phyloP scores from a whole-genome alignment of 2,797 vertebrate genomes.

The Clarias pachynema region DNA sequence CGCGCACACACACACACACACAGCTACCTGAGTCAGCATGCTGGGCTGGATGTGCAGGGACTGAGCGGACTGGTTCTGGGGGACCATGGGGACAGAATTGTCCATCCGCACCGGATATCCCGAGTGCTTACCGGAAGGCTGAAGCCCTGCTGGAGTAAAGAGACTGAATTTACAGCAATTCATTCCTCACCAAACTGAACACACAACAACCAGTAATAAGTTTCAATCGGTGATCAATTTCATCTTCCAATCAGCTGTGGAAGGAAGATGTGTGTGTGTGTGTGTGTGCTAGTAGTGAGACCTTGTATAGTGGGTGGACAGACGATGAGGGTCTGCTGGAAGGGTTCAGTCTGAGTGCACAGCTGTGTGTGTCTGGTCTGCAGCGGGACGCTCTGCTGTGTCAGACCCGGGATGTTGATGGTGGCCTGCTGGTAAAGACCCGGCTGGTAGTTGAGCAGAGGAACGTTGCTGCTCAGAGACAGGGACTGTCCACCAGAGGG shows the following conservation, averaged over 20 bases:
- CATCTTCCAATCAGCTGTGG: not conserved
- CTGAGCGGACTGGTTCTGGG: constrained; percentile 91
- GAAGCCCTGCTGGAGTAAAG: constrained; percentile 77
- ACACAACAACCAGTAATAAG: not conserved
- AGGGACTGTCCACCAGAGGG: constrained; percentile 91
- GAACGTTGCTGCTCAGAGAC: constrained; percentile 92
- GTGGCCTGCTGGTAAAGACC: constrained; percentile 94
- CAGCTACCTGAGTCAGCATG: constrained; percentile 91
- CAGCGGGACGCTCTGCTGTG: constrained; percentile 90
- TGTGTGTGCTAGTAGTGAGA: constrained; percentile 63
- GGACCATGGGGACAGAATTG: constrained; percentile 89
- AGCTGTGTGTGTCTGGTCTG: constrained; percentile 92
- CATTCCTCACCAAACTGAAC: not conserved
- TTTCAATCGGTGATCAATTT: not conserved
- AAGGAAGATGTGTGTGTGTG: not conserved
- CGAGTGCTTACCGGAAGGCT: constrained; percentile 89
- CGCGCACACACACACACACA: not conserved
- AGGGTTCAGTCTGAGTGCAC: constrained; percentile 92
- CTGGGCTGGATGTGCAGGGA: constrained; percentile 94
- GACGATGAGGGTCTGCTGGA: constrained; percentile 97
- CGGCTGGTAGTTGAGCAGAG: constrained; percentile 92
- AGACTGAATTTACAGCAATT: not conserved
- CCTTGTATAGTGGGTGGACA: constrained; percentile 96
- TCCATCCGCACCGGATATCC: constrained; percentile 96
- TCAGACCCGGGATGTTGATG: constrained; percentile 91